phyloP scores from a whole-genome alignment of 1,140 invertebrate genomes.

The Cyphomyrmex costatus region DNA sequence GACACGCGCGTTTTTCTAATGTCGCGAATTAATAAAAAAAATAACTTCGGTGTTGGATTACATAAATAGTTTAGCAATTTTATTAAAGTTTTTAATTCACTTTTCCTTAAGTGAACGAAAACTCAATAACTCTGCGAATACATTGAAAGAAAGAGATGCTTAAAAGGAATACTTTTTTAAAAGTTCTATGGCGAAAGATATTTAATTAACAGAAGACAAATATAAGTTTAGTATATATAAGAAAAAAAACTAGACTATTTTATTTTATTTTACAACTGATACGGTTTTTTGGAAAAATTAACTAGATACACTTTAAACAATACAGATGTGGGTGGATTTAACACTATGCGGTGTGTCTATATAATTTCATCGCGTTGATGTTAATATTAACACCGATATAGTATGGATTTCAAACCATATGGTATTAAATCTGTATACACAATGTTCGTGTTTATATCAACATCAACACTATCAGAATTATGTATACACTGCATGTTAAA shows the following conservation, averaged over 20 bases:
- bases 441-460: no score
- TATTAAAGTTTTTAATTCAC: neutral
- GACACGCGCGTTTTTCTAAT: neutral
- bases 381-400: no score
- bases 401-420: no score
- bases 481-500: no score
- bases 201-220: neutral
- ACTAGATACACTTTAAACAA: no score
- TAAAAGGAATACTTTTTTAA: neutral
- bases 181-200: neutral
- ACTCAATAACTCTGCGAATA: neutral
- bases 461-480: no score
- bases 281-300: no score
- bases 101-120: neutral
- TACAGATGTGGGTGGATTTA: no score
- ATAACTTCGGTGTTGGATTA: neutral
- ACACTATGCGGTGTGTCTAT: no score
- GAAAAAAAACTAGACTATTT: neutral
- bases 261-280: neutral
- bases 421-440: no score
- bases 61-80: neutral
- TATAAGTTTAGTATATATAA: neutral
- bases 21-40: neutral
- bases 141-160: neutral
- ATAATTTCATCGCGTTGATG: no score